A percentile compares a stretch with the other conserved stretches of the same genome.
These are phyloP conservation scores for Trissoscelio sp. DNA, from an alignment of 2,888 invertebrate species.

Conservation along the genomic window DNA sequence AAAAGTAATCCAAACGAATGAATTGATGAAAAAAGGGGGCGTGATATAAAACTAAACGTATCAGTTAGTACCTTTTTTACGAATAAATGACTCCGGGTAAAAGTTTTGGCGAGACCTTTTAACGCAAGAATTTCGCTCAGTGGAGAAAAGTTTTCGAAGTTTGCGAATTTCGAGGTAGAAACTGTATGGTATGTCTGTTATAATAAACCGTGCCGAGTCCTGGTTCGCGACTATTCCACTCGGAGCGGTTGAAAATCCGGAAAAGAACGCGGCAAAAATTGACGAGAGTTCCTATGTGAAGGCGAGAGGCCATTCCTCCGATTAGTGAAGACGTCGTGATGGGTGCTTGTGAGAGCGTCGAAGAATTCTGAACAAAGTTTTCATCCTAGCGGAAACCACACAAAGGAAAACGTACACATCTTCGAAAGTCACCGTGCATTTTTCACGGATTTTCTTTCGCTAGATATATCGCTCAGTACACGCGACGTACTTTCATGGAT, in stretches of 20 bases:
- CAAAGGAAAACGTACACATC: conserved; percentile 32
- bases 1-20: conserved; percentile 15
- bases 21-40: neutral
- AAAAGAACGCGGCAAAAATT: conserved; percentile 62
- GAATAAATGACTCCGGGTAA: conserved; percentile 55
- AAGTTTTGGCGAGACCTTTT: conserved; percentile 61
- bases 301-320: conserved; percentile 60
- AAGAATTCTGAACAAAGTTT: conserved; percentile 60
- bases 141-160: conserved; percentile 55
- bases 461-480: conserved; percentile 27
- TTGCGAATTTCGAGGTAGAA: conserved; percentile 62
- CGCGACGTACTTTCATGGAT: conserved; percentile 41
- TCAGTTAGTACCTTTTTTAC: conserved; percentile 38
- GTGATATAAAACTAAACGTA: conserved; percentile 15
- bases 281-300: conserved; percentile 56
- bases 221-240: conserved; percentile 54
- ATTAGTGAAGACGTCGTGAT: conserved; percentile 64
- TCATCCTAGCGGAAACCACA: conserved; percentile 44
- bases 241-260: conserved; percentile 49
- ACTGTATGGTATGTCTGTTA: conserved; percentile 57
- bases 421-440: conserved; percentile 40
- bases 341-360: conserved; percentile 53
- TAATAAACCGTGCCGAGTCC: conserved; percentile 59
- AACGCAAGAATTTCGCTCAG: conserved; percentile 54
- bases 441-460: conserved; percentile 45